These are phyloP conservation scores for Mystacides longicornis DNA, from an alignment of 2,888 invertebrate genomes.

Conservation along the genomic window DNA sequence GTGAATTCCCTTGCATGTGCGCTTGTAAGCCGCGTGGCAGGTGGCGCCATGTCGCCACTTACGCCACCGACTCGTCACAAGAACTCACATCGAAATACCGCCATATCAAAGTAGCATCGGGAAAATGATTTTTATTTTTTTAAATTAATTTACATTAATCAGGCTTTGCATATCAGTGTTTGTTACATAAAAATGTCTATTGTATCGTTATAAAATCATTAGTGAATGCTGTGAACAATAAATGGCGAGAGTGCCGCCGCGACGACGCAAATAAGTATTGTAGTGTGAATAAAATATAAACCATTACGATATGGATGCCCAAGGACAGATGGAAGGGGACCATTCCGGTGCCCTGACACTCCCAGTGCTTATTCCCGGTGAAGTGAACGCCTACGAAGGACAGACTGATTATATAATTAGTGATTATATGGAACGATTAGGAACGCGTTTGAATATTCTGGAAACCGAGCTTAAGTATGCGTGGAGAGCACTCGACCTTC, in stretches of 20 bases:
- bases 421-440: slow-evolving; percentile 86
- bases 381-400: slow-evolving; percentile 45
- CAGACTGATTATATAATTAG: slow-evolving; percentile 67
- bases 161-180: slow-evolving; percentile 13
- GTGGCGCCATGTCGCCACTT: not conserved
- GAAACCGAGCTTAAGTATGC: slow-evolving; percentile 89
- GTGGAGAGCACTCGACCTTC: slow-evolving; percentile 83
- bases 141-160: not conserved
- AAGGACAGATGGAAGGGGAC: slow-evolving; percentile 37
- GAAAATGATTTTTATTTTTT: not conserved
- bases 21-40: not conserved
- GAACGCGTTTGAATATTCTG: slow-evolving; percentile 76
- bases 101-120: not conserved
- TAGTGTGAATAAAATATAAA: not conserved
- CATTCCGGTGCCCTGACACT: slow-evolving; percentile 45
- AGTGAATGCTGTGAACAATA: not conserved
- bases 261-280: not conserved
- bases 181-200: slow-evolving; percentile 8
- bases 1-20: not conserved
- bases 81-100: not conserved
- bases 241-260: no score
- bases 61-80: not conserved
- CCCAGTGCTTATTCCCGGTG: slow-evolving; percentile 34
- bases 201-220: slow-evolving; percentile 2
- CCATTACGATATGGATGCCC: slow-evolving; percentile 4